A percentile compares a stretch with the other conserved stretches of the same genome.
Evolutionary conservation across 2,797 vertebrate genomes (phyloP).

Genomic region (Pogoniulus pusillus): DNA sequence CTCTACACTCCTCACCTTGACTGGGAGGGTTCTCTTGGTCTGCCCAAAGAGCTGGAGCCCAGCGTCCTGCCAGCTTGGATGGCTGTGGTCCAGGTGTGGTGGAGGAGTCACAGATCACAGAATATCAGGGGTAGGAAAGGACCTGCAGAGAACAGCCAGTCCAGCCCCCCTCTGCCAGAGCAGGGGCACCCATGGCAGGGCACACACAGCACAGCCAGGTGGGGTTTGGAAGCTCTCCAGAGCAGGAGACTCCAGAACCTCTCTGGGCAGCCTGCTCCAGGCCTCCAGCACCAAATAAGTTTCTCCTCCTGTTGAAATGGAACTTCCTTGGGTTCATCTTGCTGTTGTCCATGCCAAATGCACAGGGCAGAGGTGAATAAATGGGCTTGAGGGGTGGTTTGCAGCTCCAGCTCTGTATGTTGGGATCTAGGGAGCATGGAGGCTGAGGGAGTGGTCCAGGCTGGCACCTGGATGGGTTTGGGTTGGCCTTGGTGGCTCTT

Average conservation of each 20-base stretch:
- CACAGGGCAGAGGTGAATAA: background rate
- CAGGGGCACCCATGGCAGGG: too few species aligned
- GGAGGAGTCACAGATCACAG: background rate
- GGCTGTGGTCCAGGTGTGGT: rapidly evolving
- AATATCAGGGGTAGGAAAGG: background rate
- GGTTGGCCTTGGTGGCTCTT: background rate
- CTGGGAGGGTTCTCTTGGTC: background rate
- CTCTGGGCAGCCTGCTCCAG: too few species aligned
- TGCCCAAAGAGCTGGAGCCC: rapidly evolving
- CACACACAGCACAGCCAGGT: too few species aligned
- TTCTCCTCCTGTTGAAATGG: too few species aligned
- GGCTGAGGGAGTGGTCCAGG: rapidly evolving
- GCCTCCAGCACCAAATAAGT: too few species aligned
- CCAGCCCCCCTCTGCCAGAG: too few species aligned
- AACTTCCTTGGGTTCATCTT: too few species aligned
- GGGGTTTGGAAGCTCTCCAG: too few species aligned
- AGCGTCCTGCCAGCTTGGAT: background rate
- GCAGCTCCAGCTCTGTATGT: background rate
- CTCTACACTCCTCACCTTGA: rapidly evolving
- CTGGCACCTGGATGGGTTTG: background rate
- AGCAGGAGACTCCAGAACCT: too few species aligned
- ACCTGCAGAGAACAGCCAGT: too few species aligned
- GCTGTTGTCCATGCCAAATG: too few species aligned
- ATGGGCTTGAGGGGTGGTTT: background rate
- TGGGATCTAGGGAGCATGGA: background rate